These are phyloP conservation scores for Atrichornis clamosus DNA, from an alignment of 2,113 vertebrate species.

Conservation along the genomic window DNA sequence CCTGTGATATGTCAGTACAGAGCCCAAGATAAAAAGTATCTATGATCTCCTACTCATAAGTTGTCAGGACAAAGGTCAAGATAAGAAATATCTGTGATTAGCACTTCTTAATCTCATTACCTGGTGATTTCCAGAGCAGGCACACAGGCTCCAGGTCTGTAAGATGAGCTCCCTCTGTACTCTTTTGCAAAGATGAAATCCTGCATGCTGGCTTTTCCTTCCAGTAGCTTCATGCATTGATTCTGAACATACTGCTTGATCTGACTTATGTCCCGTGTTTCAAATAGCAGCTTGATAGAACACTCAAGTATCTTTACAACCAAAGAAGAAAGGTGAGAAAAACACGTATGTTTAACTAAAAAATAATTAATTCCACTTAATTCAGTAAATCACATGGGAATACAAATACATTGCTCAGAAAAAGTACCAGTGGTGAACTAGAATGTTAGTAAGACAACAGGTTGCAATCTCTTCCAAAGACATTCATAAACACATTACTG, in stretches of 20 bases:
- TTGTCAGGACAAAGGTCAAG: not conserved
- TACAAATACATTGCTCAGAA: not conserved
- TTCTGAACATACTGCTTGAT: constrained; percentile 95
- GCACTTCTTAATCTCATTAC: constrained; percentile 63
- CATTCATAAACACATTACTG: not conserved
- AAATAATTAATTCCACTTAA: not conserved
- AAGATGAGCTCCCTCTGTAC: constrained; percentile 89
- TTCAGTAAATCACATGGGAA: not conserved
- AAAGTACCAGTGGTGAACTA: not conserved
- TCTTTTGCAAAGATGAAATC: constrained; percentile 98
- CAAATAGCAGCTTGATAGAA: constrained; percentile 96
- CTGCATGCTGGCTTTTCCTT: constrained; percentile 93
- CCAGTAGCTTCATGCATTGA: constrained; percentile 92
- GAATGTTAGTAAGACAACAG: not conserved
- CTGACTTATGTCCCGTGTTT: constrained; percentile 95
- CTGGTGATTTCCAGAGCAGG: constrained; percentile 95
- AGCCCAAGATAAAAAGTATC: not conserved
- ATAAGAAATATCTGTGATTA: not conserved
- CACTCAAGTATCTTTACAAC: constrained; percentile 89
- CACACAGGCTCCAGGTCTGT: constrained; percentile 90
- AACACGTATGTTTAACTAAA: not conserved
- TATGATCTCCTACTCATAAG: not conserved
- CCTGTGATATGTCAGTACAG: not conserved
- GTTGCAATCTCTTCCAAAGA: not conserved
- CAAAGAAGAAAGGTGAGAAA: constrained; percentile 1